phyloP scores from a whole-genome alignment of 2,888 invertebrate genomes.

The Beris morrisii region DNA sequence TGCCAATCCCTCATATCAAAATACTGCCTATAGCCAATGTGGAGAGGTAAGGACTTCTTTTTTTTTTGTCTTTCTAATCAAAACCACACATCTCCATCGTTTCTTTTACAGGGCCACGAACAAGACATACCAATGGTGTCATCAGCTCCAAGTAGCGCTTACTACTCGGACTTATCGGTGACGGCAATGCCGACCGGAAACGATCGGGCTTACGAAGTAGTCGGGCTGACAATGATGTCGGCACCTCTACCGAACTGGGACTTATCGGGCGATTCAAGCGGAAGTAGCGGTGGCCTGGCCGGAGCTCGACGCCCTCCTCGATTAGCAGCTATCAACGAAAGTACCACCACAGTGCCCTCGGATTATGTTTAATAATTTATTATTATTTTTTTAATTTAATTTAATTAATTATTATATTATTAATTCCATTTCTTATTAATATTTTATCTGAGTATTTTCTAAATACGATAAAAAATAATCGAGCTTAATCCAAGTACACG shows the following conservation, averaged over 20 bases:
- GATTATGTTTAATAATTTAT: constrained; percentile 59
- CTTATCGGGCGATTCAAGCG: constrained; percentile 47
- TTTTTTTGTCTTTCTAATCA: not conserved
- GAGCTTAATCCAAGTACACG: constrained; percentile 35
- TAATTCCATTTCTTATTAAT: not conserved
- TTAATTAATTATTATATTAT: too few relatives aligned
- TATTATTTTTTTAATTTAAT: not conserved
- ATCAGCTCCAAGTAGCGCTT: constrained; percentile 73
- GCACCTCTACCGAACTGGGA: constrained; percentile 56
- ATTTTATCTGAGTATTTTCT: not conserved
- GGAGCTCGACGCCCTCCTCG: constrained; percentile 55
- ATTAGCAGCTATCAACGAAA: constrained; percentile 63
- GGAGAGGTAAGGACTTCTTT: constrained; percentile 50
- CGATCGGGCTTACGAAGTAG: constrained; percentile 65
- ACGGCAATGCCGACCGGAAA: constrained; percentile 57
- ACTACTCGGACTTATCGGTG: constrained; percentile 70
- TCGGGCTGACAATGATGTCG: constrained; percentile 60
- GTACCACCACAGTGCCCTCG: constrained; percentile 61
- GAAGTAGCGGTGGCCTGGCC: constrained; percentile 46
- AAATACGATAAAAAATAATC: constrained; percentile 18
- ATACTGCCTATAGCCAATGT: constrained; percentile 66
- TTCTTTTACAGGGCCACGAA: constrained; percentile 54
- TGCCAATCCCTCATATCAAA: constrained; percentile 68
- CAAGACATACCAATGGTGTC: constrained; percentile 60
- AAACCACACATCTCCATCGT: not conserved